Evolutionary conservation across 2,888 invertebrate species (phyloP).

Genomic region (Ormyrus labotus): DNA sequence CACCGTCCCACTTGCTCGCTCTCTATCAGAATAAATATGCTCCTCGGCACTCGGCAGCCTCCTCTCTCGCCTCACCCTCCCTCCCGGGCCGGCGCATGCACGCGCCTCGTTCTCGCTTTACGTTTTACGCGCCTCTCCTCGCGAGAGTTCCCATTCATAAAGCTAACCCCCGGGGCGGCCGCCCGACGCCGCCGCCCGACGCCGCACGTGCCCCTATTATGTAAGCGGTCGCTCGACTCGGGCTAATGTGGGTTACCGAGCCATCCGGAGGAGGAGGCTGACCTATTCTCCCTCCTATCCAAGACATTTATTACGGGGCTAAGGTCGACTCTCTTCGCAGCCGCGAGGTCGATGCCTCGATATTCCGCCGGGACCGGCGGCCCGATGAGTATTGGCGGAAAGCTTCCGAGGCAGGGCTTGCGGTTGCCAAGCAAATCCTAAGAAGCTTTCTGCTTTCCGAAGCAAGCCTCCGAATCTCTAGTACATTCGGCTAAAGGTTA

Average conservation of each 20-base stretch:
- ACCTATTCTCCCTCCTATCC: background rate
- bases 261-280: conserved; percentile 37
- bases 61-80: too few species aligned
- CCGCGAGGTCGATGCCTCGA: too few species aligned
- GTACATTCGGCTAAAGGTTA: too few species aligned
- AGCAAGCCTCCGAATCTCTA: too few species aligned
- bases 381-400: too few species aligned
- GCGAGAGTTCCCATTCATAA: conserved; percentile 35
- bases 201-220: conserved; percentile 23
- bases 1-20: too few species aligned
- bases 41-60: too few species aligned
- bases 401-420: background rate
- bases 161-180: conserved; percentile 12
- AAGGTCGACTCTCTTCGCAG: background rate
- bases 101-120: background rate
- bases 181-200: background rate
- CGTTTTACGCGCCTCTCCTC: background rate
- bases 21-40: too few species aligned
- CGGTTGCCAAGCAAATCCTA: background rate
- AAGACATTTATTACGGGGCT: background rate
- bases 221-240: conserved; percentile 7
- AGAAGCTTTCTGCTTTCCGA: too few species aligned
- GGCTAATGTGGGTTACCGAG: conserved; percentile 48
- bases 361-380: too few species aligned
- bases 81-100: background rate